Percentiles rank a stretch among this genome's conserved stretches.
These are phyloP conservation scores for Indri indri DNA, from an alignment of 2,113 vertebrate genomes.

Conservation along the genomic window DNA sequence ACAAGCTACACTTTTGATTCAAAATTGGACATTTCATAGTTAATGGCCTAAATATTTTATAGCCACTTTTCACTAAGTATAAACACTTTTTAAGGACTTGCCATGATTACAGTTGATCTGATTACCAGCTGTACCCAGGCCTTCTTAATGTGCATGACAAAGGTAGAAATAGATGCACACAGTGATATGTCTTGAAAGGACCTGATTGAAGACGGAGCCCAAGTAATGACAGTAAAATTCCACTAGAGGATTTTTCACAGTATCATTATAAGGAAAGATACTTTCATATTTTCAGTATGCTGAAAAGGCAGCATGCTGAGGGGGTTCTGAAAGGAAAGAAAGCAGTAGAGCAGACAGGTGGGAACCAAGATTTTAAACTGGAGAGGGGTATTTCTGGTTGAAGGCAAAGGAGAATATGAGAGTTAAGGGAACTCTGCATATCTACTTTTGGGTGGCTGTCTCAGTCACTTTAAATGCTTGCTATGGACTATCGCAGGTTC, in stretches of 20 bases:
- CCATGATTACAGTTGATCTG: neutral
- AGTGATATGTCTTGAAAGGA: neutral
- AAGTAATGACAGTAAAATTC: neutral
- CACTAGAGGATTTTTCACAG: neutral
- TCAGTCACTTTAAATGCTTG: neutral
- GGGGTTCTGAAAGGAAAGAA: neutral
- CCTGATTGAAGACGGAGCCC: neutral
- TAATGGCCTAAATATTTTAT: neutral
- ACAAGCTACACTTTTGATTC: too few relatives aligned
- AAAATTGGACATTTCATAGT: too few relatives aligned
- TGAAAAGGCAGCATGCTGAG: neutral
- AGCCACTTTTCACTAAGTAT: neutral
- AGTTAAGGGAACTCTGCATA: neutral
- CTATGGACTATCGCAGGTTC: neutral
- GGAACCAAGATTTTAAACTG: neutral
- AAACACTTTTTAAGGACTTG: neutral
- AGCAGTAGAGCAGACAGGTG: too few relatives aligned
- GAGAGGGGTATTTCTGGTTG: neutral
- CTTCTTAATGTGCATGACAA: neutral
- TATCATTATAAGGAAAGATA: neutral
- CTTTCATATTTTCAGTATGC: neutral
- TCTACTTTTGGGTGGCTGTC: neutral
- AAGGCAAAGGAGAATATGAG: neutral
- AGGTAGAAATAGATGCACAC: neutral
- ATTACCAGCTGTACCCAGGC: too few relatives aligned